Evolutionary conservation across 2,113 vertebrate species (phyloP), one percentile per base, ranked within the genome.

Genomic region (Oxyruncus cristatus): DNA sequence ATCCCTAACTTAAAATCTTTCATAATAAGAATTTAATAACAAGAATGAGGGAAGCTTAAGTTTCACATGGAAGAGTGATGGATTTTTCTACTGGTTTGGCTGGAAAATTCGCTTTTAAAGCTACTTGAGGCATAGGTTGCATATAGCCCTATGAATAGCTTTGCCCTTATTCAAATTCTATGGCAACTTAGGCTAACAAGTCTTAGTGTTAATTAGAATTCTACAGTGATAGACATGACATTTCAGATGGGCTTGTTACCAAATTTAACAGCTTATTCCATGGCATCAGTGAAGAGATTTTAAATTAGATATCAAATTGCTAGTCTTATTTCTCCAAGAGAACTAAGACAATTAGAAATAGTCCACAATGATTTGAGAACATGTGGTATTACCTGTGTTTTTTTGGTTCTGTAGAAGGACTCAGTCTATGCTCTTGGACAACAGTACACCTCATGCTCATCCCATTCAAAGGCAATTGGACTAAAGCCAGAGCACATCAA

Each of bases 181-280:
- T 92, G 42, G 72, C 72, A 95, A 92, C 18, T 66, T 81, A 66
- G 62, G 27, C 37, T 94, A 94, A 91, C 77, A 88, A 89, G 62
- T 24, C 35, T 82, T 83, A 81, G 12, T 44, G 15, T 87, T 96
- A 94, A 89, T 93, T 91, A 85, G 66, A 92, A 93, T 16, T 50
- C 59, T 47, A 33, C 42, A 70, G 55, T 81, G 70, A 95, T 35
- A 89, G 50, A 80, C 27, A 50, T 70, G 70, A 85, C 47, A 87
- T 89, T 96, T 96, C 73, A 92, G 35, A 92, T 55, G 33, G 37
- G 24, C 33, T 91, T 91, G 50, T 76, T 91, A 89, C 58, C 50
- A 91, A 95, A 80, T 74, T 73, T 75, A 95, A 93, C 55, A 86
- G 50, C 32, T 72, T 88, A 89, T 92, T 94, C 44, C 7, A 67